These are phyloP conservation scores for Malurus alboscapulatus DNA, from an alignment of 2,113 vertebrate species.

Conservation along the genomic window DNA sequence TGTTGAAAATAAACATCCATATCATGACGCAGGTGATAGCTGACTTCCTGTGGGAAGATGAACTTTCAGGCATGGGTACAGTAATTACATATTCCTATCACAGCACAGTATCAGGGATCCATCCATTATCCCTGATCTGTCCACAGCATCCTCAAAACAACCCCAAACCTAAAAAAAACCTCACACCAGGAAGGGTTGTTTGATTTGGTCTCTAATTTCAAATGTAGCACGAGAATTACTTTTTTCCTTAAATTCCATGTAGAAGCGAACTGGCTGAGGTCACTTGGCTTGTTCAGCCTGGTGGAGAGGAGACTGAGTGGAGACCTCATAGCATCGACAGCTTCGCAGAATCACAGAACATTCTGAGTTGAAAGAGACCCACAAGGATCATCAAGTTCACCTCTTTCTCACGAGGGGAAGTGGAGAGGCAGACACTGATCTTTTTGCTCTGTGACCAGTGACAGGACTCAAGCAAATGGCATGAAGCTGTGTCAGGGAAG, in stretches of 20 bases:
- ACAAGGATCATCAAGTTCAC: not conserved
- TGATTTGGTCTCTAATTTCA: not conserved
- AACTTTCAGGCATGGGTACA: not conserved
- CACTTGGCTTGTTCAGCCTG: not conserved
- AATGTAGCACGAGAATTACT: not conserved
- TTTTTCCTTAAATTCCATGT: not conserved
- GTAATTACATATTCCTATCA: not conserved
- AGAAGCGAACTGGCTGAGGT: not conserved
- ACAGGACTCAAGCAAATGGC: not conserved
- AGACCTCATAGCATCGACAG: not conserved
- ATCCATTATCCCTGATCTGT: not conserved
- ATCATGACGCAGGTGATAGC: not conserved
- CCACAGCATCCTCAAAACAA: not conserved
- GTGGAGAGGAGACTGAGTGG: not conserved
- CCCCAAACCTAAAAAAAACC: accelerated
- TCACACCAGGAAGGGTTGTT: not conserved
- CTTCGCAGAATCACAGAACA: not conserved
- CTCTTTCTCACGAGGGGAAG: not conserved
- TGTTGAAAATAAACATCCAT: not conserved
- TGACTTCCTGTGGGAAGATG: not conserved
- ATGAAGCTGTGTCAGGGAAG: not conserved
- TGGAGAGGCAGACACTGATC: not conserved
- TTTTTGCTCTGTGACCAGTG: not conserved
- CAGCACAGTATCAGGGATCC: not conserved
- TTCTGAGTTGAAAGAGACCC: not conserved